Conservation (phyloP, 2,113 vertebrate genomes). For the Oenanthe oenanthe region DNA sequence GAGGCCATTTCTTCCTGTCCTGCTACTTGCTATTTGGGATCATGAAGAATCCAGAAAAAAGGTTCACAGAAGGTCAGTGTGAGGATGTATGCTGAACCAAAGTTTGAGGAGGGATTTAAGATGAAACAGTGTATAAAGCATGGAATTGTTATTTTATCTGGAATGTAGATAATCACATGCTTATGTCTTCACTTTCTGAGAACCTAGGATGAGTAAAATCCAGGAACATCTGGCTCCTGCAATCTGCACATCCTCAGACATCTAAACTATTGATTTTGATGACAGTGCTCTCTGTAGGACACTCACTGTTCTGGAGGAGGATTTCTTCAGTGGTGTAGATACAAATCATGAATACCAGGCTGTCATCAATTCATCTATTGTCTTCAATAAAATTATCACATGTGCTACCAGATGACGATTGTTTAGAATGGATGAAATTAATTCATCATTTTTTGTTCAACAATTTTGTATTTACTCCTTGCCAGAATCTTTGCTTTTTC, state of each 20-base stretch:
- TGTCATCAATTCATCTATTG: not conserved
- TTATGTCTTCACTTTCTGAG: not conserved
- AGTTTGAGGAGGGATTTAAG: not conserved
- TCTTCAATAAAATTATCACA: not conserved
- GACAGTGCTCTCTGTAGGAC: not conserved
- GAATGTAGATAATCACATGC: not conserved
- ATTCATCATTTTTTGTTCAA: not conserved
- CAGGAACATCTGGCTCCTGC: not conserved
- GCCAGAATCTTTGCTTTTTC: not conserved
- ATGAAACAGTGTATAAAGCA: not conserved
- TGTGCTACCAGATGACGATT: not conserved
- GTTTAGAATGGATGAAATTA: not conserved
- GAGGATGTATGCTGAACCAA: rapidly evolving
- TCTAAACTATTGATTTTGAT: not conserved
- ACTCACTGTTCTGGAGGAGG: not conserved
- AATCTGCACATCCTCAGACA: not conserved
- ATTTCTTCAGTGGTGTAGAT: not conserved
- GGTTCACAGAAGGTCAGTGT: not conserved
- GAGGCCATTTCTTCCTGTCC: not conserved
- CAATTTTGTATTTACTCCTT: not conserved
- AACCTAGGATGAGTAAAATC: not conserved
- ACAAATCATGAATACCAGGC: not conserved
- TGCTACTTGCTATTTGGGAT: not conserved
- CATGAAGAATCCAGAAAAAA: not conserved
- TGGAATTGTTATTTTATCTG: not conserved